Evolutionary conservation across 2,888 invertebrate species (phyloP).

Genomic region (Diabrotica balteata): DNA sequence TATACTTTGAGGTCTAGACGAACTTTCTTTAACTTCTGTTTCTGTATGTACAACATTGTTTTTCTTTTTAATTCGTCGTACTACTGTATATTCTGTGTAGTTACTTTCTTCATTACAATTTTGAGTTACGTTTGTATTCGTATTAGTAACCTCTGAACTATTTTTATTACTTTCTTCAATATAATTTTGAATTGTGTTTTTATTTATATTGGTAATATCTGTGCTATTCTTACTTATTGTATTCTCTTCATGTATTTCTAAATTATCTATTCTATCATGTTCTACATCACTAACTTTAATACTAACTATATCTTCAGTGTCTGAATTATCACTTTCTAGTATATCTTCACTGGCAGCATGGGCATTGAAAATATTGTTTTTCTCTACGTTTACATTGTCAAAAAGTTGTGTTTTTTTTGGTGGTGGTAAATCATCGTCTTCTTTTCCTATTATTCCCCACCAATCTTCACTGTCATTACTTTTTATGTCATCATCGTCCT

Average conservation of each 20-base stretch:
- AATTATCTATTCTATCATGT: too few species aligned
- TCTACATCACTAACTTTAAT: too few species aligned
- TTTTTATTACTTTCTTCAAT: neutral
- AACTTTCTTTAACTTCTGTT: neutral
- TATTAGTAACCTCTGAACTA: slow-evolving; percentile 12
- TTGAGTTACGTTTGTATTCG: slow-evolving; percentile 6
- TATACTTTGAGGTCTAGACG: neutral
- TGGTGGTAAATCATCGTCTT: slow-evolving; percentile 34
- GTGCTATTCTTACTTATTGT: neutral
- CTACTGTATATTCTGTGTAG: neutral
- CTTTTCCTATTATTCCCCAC: slow-evolving; percentile 47
- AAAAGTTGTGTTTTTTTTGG: slow-evolving; percentile 13
- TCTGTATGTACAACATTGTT: neutral
- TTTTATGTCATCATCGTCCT: slow-evolving; percentile 37
- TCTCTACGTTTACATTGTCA: too few species aligned
- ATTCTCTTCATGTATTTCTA: too few species aligned
- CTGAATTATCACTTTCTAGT: slow-evolving; percentile 6
- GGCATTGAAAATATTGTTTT: neutral
- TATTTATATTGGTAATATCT: slow-evolving; percentile 20
- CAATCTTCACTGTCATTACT: slow-evolving; percentile 50
- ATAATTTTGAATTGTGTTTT: neutral
- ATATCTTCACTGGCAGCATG: neutral
- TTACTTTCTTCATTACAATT: slow-evolving; percentile 11
- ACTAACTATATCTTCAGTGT: slow-evolving; percentile 1
- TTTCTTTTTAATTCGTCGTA: slow-evolving; percentile 4